Conservation (phyloP, 2,797 vertebrate species). For the Hozukius guyotensis region DNA sequence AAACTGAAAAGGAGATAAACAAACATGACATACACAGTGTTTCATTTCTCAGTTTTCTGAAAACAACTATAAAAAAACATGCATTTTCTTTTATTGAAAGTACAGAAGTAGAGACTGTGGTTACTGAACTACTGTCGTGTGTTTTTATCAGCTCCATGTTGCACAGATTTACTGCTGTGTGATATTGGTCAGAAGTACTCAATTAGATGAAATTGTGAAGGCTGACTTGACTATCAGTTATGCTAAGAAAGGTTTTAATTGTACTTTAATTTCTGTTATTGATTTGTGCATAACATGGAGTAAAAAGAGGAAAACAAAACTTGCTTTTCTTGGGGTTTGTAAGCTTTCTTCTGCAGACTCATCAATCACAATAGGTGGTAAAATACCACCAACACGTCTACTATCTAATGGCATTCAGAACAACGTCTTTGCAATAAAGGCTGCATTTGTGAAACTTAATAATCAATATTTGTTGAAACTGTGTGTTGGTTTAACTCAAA, state of each 20-base stretch:
- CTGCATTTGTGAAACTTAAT: neutral
- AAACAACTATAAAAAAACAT: neutral
- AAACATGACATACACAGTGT: neutral
- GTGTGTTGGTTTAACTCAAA: neutral
- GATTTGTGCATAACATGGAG: neutral
- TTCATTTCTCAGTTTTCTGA: neutral
- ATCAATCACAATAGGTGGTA: neutral
- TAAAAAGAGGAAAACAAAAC: neutral
- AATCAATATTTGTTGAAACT: neutral
- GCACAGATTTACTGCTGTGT: neutral
- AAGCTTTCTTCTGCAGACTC: neutral
- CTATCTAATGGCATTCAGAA: neutral
- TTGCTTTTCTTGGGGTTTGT: too few relatives aligned
- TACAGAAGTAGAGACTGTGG: too few relatives aligned
- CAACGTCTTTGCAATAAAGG: neutral
- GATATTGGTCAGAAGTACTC: neutral
- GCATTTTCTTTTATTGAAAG: neutral
- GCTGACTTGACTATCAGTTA: neutral
- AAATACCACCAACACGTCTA: neutral
- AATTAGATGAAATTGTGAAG: neutral
- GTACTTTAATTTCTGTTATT: neutral
- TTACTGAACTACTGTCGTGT: neutral
- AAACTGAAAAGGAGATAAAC: neutral
- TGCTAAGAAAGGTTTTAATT: neutral
- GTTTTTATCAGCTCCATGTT: neutral